Evolutionary conservation across 2,113 vertebrate genomes (phyloP).

Genomic region (Nannospalax galili): DNA sequence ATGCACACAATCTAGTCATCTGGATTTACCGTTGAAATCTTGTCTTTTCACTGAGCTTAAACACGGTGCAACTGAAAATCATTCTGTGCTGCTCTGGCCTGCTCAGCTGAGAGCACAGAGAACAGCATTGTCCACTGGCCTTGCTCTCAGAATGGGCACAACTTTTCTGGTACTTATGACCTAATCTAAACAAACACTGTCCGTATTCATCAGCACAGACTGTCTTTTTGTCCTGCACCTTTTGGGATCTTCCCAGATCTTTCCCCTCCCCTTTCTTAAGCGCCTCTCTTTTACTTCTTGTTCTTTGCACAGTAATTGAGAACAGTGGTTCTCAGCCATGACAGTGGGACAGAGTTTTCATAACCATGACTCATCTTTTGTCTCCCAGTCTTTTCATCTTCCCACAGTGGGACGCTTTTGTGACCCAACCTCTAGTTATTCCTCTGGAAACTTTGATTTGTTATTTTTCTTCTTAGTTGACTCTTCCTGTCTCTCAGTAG

Average conservation of each 20-base stretch:
- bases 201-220: neutral
- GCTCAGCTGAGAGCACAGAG: neutral
- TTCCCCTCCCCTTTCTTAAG: neutral
- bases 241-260: neutral
- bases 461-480: neutral
- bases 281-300: neutral
- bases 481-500: neutral
- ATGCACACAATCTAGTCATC: neutral
- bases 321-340: neutral
- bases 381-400: neutral
- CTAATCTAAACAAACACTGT: conserved; percentile 24
- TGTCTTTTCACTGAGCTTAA: conserved; percentile 4
- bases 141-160: neutral
- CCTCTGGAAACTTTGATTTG: neutral
- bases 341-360: neutral
- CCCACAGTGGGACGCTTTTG: neutral
- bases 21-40: conserved; percentile 45
- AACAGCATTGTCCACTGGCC: neutral
- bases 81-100: neutral
- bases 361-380: neutral
- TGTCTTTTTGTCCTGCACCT: conserved; percentile 46
- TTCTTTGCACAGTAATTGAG: neutral
- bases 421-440: neutral
- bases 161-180: neutral
- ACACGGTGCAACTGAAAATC: neutral